A percentile compares a stretch with the other conserved stretches of the same genome.
Conservation (phyloP, 2,888 invertebrate genomes). For the Leptogaster cylindrica region DNA sequence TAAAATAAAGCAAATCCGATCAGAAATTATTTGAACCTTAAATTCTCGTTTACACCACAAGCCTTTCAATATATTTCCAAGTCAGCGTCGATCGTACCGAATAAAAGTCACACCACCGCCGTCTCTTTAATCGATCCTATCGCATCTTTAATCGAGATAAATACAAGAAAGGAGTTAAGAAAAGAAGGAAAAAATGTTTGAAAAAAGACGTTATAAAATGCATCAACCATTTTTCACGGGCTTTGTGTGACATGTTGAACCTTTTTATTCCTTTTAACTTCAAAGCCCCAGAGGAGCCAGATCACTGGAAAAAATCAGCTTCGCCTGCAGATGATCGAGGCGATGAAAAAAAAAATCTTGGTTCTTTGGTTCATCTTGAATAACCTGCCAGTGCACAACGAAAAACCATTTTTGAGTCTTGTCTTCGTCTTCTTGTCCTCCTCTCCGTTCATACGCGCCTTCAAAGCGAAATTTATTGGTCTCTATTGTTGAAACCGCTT, state of each 20-base stretch:
- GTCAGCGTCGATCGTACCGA: background rate
- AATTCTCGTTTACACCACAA: background rate
- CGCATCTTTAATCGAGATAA: slow-evolving; percentile 40
- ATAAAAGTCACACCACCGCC: slow-evolving; percentile 43
- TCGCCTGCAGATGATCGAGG: background rate
- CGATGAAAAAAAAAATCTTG: background rate
- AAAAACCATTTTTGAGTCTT: slow-evolving; percentile 22
- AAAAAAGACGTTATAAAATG: slow-evolving; percentile 15
- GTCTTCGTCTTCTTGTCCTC: background rate
- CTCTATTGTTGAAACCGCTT: slow-evolving; percentile 37
- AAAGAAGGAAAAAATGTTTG: slow-evolving; percentile 32
- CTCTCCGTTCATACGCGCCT: slow-evolving; percentile 11
- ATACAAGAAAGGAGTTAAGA: slow-evolving; percentile 32
- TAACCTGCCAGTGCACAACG: background rate
- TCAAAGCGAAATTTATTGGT: slow-evolving; percentile 37
- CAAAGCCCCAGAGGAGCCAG: slow-evolving; percentile 12
- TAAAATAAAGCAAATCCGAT: background rate
- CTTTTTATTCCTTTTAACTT: slow-evolving; percentile 33
- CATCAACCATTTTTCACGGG: slow-evolving; percentile 46
- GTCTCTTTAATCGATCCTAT: slow-evolving; percentile 45
- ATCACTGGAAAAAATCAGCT: slow-evolving; percentile 11
- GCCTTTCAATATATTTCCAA: slow-evolving; percentile 16
- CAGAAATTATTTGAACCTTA: background rate
- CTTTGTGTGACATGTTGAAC: slow-evolving; percentile 44
- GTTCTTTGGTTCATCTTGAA: slow-evolving; percentile 14